Evolutionary conservation across 2,113 vertebrate genomes (phyloP).

Genomic region (Odocoileus virginianus): DNA sequence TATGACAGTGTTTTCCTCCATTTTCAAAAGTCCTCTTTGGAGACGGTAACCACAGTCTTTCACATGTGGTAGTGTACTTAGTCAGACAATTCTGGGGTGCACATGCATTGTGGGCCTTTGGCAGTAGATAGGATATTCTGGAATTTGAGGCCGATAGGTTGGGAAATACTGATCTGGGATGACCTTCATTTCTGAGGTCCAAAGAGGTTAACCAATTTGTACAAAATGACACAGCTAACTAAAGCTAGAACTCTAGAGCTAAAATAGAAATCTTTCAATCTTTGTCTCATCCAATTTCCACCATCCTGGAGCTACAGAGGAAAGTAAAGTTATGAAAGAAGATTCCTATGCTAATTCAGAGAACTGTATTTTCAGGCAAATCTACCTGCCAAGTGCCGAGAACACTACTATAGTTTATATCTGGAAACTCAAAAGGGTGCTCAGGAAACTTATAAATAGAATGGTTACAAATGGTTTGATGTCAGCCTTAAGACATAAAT

Average conservation of each 20-base stretch:
- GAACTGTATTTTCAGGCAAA: slow-evolving; percentile 6
- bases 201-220: neutral
- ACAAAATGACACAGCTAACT: neutral
- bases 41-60: neutral
- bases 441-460: slow-evolving; percentile 65
- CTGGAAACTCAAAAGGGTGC: slow-evolving; percentile 37
- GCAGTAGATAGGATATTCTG: neutral
- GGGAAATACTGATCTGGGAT: neutral
- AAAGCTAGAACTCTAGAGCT: neutral
- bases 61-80: neutral
- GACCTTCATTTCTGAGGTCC: slow-evolving; percentile 23
- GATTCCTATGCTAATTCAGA: neutral
- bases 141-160: neutral
- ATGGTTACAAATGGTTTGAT: slow-evolving; percentile 16
- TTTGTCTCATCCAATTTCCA: neutral
- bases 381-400: neutral
- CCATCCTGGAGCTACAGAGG: neutral
- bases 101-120: neutral
- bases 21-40: neutral
- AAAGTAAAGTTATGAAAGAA: neutral
- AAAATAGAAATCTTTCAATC: neutral
- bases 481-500: slow-evolving; percentile 58
- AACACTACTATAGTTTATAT: neutral
- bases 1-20: neutral
- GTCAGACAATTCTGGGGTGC: neutral